phyloP scores from a whole-genome alignment of 2,113 vertebrate genomes.

The Tympanuchus pallidicinctus region DNA sequence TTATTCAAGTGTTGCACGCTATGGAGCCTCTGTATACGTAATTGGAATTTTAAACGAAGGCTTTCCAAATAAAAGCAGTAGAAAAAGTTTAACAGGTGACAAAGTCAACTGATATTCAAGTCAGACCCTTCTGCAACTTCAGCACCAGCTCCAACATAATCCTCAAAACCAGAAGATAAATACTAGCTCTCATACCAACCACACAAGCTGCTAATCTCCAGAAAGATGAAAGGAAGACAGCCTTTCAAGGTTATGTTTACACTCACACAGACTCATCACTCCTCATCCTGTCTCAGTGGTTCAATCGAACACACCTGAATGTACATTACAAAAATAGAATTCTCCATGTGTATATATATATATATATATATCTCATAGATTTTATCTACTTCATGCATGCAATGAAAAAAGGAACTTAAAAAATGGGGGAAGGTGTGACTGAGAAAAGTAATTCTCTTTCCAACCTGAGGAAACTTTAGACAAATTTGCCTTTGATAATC shows the following conservation, averaged over 20 bases:
- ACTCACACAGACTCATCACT: not conserved
- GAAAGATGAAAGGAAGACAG: conserved; percentile 37
- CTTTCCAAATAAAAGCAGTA: not conserved
- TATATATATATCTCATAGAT: not conserved
- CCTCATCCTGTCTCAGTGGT: conserved; percentile 10
- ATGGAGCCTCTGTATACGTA: not conserved
- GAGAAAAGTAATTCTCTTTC: conserved; percentile 74
- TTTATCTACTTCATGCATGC: conserved; percentile 22
- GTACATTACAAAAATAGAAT: conserved; percentile 37
- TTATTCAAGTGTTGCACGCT: not conserved
- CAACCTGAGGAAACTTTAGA: conserved; percentile 83
- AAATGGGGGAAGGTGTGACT: conserved; percentile 35
- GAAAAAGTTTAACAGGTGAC: not conserved
- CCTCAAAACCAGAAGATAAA: not conserved
- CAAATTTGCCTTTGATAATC: conserved; percentile 86
- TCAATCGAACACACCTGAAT: not conserved
- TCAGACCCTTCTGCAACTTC: not conserved
- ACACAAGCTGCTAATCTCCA: conserved; percentile 45
- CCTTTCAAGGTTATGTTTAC: not conserved
- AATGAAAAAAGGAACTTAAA: conserved; percentile 45
- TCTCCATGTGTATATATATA: not conserved
- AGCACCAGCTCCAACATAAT: not conserved
- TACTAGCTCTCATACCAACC: not conserved
- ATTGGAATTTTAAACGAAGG: not conserved
- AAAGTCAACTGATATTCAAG: not conserved